Evolutionary conservation across 1,140 invertebrate species (phyloP).

Genomic region (Magallana angulata): DNA sequence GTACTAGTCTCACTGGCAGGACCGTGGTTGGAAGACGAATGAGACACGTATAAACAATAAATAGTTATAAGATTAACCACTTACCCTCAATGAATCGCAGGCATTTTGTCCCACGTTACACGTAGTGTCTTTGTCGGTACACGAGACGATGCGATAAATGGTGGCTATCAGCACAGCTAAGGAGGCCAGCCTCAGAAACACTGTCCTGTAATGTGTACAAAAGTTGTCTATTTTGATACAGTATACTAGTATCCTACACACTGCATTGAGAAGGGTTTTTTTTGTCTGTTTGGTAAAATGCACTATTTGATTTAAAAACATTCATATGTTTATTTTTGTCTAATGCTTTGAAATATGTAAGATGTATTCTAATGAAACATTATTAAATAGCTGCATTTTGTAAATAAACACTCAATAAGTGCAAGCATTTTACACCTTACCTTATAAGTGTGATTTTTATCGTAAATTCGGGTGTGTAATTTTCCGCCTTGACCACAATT

Average conservation of each 20-base stretch:
- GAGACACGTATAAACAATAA: too few species aligned
- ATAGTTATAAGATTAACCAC: background rate
- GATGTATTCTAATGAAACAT: background rate
- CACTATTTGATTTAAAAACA: too few species aligned
- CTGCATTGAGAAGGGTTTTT: too few species aligned
- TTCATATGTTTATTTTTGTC: too few species aligned
- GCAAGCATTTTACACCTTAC: background rate
- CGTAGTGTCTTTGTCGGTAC: conserved; percentile 46
- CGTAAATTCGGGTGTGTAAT: conserved; percentile 43
- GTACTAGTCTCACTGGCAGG: too few species aligned
- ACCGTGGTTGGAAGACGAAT: too few species aligned
- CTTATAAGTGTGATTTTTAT: conserved; percentile 53
- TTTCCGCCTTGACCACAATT: conserved; percentile 44
- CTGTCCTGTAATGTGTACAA: conserved; percentile 57
- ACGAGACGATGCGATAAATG: conserved; percentile 82
- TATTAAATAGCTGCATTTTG: background rate
- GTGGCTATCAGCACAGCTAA: conserved; percentile 86
- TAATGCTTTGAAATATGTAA: too few species aligned
- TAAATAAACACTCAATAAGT: background rate
- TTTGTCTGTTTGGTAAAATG: too few species aligned
- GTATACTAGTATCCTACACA: too few species aligned
- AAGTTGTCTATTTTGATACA: too few species aligned
- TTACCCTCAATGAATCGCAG: conserved; percentile 59
- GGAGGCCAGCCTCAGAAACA: conserved; percentile 87
- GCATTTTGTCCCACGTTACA: conserved; percentile 57